phyloP scores from a whole-genome alignment of 2,113 vertebrate genomes.

The Rallus limicola region DNA sequence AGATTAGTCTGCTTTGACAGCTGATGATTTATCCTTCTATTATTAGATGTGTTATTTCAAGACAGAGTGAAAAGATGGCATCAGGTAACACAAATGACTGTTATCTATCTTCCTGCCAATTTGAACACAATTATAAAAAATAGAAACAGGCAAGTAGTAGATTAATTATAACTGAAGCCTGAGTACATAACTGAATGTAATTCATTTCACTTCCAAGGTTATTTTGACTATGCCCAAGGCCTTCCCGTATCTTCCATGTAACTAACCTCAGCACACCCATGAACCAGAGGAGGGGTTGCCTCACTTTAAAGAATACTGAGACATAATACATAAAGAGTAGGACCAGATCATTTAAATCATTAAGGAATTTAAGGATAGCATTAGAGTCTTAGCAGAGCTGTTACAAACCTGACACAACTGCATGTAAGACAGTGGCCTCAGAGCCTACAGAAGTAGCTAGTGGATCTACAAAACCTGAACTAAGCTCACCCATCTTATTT shows the following conservation, averaged over 20 bases:
- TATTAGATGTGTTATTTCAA: slow-evolving; percentile 18
- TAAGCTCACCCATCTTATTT: not conserved
- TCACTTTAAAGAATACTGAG: not conserved
- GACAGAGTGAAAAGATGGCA: not conserved
- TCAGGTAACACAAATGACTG: not conserved
- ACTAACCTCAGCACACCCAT: not conserved
- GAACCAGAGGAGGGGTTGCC: not conserved
- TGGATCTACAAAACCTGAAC: not conserved
- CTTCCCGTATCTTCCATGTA: not conserved
- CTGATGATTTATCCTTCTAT: slow-evolving; percentile 5
- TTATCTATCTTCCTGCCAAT: not conserved
- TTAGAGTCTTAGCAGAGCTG: not conserved
- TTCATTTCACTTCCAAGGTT: not conserved
- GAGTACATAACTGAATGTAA: not conserved
- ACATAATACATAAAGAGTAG: not conserved
- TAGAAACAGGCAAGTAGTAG: not conserved
- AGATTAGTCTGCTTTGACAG: not conserved
- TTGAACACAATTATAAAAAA: not conserved
- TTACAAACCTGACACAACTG: not conserved
- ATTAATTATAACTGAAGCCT: not conserved
- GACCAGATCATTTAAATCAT: not conserved
- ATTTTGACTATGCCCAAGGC: not conserved
- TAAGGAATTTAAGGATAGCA: not conserved
- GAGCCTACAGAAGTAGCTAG: not conserved
- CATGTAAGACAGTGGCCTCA: not conserved